A percentile compares a stretch with the other conserved stretches of the same genome.
phyloP scores from a whole-genome alignment of 2,113 vertebrate genomes.

The human (Homo sapiens) region GRCh38 chr5:147949501-147950000 shows the following conservation, averaged over 20 bases:
- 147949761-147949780: not conserved
- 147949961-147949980: not conserved
- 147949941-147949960: not conserved
- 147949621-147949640: not conserved
- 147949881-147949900: not conserved
- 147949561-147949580: not conserved
- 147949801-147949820: not conserved
- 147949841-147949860: not conserved
- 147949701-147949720: not conserved
- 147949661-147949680: not conserved
- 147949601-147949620: not conserved
- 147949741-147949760: not conserved
- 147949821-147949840: not conserved
- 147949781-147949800: not conserved
- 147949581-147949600: not conserved
- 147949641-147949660: not conserved
- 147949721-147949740: not conserved
- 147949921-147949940: not conserved
- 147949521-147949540: not conserved
- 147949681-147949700: not conserved
- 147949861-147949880: not conserved
- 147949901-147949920: constrained; percentile 55
- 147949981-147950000: not conserved
- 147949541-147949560: not conserved
- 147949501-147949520: not conserved